Evolutionary conservation across 2,888 invertebrate species (phyloP), one percentile per base, ranked within the genome.

Genomic region (Gymnosoma rotundatum): DNA sequence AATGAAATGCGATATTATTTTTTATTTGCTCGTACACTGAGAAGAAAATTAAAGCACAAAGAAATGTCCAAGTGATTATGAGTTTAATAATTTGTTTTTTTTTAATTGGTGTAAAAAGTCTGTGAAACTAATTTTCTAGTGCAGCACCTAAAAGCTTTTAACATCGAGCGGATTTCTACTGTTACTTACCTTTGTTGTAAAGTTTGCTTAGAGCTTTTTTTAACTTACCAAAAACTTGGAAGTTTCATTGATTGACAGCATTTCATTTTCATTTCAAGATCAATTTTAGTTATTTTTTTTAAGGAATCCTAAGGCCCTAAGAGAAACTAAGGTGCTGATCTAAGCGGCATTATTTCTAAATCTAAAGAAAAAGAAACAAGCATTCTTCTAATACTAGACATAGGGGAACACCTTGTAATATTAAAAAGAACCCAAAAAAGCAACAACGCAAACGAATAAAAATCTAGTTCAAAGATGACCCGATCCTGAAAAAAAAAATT

Each of bases 261-360:
- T 84, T 81, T 84, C 79, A 76, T 75, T 64, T 58, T 32, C 3
- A 70, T 48, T 79, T 75, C 66, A 76, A 83, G 72, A 85, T 83
- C 73, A 76, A 14, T 82, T 84, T 74, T 56, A 69, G 52, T 60
- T 73, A 18, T 20, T 75, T 42, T 72, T 48, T 6, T 32, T 32
- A 32, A 12, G 16, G 8, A 69, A 61, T 10, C 45, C 76, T 80
- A 72, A 61, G 3, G 10, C 21, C 66, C 75, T 74, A 75, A 8
- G 9, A 56, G 12, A 54, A 16, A 0, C 18, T 16, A 56, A 36
- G 25, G 52, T 56, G 12, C 5, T 21, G 8, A 38, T 36, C 3
- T 16, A 56, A 16, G 58, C n/a, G 48, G 5, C 64, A 48, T n/a
- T n/a, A 5, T 10, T 7, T n/a, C n/a, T n/a, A n/a, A n/a, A 5